Base-by-base conservation (phyloP, 2,888 invertebrate genomes). In the Clitarchus hookeri region DNA sequence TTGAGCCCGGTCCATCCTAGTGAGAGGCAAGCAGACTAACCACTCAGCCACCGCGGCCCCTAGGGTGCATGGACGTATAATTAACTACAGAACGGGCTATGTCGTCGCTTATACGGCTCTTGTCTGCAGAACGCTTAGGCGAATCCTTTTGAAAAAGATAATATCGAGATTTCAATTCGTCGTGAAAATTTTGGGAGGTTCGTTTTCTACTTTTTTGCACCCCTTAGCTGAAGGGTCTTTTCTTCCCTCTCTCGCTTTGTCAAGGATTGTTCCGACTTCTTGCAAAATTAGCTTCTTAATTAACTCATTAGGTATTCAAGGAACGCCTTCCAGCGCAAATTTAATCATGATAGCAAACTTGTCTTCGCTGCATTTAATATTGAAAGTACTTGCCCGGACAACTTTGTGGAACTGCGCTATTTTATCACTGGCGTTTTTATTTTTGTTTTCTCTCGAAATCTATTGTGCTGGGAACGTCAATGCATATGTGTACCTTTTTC, bases 261-360 rank as follows among this genome's bases (percentile, higher is more conserved):
- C 65, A 65, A 65, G 65, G 16, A 65, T 65, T 65, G 65, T 65
- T 65, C 65, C 65, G 65, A 65, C 65, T 65, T 19, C 65, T 65
- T 65, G 65, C 65, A 65, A 65, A 65, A 65, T 65, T 65, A 65
- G 65, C 65, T 65, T 65, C 65, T 65, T 65, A 65, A 65, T 65
- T 65, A 65, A 65, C 65, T 65, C 65, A 65, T 65, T 65, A 65
- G 0, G 65, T 65, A 65, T 65, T 65, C 65, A 65, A 65, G 23
- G 16, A 65, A 65, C 65, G 65, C 16, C 65, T 23, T 65, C n/a
- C 65, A 65, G 65, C 16, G 65, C 0, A 65, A 65, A 65, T 65
- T 65, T 65, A 65, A 65, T 65, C 65, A 65, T 19, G 65, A 65
- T 65, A 65, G 65, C 65, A 65, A 65, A 65, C 65, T 65, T 65